These are phyloP conservation scores for Butastur rufipennis DNA, from an alignment of 2,113 vertebrate species.

Conservation along the genomic window DNA sequence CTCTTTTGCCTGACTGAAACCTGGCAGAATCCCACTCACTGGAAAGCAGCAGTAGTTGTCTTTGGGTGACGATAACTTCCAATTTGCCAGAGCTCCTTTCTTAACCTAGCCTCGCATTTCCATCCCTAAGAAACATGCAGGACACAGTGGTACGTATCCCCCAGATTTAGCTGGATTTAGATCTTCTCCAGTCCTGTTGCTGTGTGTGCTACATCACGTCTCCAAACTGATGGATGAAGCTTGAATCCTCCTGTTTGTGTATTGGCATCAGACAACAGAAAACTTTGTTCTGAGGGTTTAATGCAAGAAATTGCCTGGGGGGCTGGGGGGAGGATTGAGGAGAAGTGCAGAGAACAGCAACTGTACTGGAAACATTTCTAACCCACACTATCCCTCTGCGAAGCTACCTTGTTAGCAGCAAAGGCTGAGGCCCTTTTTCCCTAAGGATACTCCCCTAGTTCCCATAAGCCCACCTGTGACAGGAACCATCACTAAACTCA, in stretches of 20 bases:
- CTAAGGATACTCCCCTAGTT: not conserved
- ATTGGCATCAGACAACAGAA: not conserved
- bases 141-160: not conserved
- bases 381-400: not conserved
- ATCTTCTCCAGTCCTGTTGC: not conserved
- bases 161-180: not conserved
- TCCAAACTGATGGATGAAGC: not conserved
- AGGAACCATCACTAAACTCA: not conserved
- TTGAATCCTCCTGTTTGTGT: not conserved
- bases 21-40: not conserved
- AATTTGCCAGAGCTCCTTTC: not conserved
- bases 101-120: not conserved
- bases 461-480: no score
- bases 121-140: not conserved
- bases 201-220: not conserved
- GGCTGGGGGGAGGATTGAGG: accelerated
- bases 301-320: not conserved
- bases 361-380: not conserved
- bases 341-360: not conserved
- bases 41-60: not conserved
- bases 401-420: not conserved
- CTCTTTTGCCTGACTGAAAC: not conserved
- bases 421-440: not conserved
- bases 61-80: not conserved
- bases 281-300: not conserved